Evolutionary conservation across 2,797 vertebrate species (phyloP).

Genomic region (Tolypeutes matacus): DNA sequence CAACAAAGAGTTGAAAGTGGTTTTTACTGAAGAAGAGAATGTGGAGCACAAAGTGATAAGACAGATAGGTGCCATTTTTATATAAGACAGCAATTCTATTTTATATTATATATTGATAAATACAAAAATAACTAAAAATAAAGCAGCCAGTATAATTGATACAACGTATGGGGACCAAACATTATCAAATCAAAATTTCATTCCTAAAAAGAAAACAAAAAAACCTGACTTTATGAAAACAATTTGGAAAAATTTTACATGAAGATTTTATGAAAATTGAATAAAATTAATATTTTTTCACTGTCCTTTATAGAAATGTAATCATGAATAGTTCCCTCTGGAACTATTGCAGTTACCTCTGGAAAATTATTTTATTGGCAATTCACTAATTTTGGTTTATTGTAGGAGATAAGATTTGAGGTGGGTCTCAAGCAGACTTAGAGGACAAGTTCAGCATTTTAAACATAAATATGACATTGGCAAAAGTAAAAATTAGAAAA

Average conservation of each 20-base stretch:
- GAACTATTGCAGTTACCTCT: background rate
- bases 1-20: background rate
- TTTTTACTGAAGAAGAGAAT: background rate
- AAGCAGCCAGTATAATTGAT: background rate
- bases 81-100: too few species aligned
- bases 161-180: background rate
- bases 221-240: background rate
- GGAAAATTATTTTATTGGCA: background rate
- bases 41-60: background rate
- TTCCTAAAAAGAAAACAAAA: background rate
- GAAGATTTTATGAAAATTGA: background rate
- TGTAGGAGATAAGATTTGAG: background rate
- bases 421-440: background rate
- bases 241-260: background rate
- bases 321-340: background rate
- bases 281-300: background rate
- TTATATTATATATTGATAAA: background rate
- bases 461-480: background rate
- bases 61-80: background rate
- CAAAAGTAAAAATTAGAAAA: background rate
- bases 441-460: background rate
- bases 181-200: background rate
- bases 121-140: background rate
- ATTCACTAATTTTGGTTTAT: background rate
- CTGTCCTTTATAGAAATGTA: background rate